Conservation (phyloP, 2,888 invertebrate genomes). For the Netelia fuscicornis region DNA sequence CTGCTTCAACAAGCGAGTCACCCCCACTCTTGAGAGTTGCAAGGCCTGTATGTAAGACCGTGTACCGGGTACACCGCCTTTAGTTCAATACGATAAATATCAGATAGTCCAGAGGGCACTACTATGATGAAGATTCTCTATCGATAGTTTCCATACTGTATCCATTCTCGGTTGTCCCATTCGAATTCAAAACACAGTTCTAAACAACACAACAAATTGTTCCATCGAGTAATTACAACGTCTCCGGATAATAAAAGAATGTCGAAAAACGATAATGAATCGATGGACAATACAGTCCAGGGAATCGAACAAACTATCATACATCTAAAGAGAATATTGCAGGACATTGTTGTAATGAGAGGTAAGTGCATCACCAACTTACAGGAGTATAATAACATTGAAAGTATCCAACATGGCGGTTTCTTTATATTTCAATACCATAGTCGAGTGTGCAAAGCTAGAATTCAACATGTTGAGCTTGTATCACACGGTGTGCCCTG, state of each 20-base stretch:
- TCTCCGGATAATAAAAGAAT: background rate
- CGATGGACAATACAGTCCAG: slow-evolving; percentile 22
- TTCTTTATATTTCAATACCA: background rate
- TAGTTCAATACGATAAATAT: background rate
- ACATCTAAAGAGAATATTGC: slow-evolving; percentile 70
- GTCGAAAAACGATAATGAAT: background rate
- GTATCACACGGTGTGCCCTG: slow-evolving; percentile 69
- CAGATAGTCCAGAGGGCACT: background rate
- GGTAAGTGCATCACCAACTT: slow-evolving; percentile 58
- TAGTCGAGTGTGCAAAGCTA: slow-evolving; percentile 73
- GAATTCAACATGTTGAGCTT: slow-evolving; percentile 72
- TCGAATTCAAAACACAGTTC: no score
- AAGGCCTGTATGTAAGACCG: no score
- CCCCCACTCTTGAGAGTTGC: no score
- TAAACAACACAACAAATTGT: no score
- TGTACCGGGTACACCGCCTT: no score
- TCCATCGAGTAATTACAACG: no score
- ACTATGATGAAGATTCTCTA: no score
- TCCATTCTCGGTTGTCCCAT: no score
- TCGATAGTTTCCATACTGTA: no score
- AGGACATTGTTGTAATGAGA: slow-evolving; percentile 74
- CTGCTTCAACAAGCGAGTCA: no score
- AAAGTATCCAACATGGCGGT: background rate
- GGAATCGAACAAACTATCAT: slow-evolving; percentile 62
- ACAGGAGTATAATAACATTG: background rate